These are phyloP conservation scores for Cepaea hortensis DNA, from an alignment of 2,888 invertebrate genomes.

Conservation along the genomic window DNA sequence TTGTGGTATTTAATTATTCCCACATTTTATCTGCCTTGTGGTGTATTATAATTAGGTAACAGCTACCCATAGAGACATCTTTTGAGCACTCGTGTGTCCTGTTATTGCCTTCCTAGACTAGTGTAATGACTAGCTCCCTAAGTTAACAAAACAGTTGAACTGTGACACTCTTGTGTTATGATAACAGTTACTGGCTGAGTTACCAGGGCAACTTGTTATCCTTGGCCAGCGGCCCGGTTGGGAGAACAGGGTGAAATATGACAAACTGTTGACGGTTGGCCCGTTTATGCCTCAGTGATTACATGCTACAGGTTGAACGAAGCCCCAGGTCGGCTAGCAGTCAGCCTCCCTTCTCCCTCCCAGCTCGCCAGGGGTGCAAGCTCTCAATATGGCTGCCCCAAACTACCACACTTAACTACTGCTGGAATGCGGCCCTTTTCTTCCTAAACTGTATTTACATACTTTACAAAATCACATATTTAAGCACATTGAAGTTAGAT, in stretches of 20 bases:
- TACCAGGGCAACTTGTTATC: no score
- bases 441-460: neutral
- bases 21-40: no score
- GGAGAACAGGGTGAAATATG: neutral
- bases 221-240: no score
- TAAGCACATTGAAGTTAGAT: neutral
- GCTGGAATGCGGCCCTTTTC: slow-evolving; percentile 27
- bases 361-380: slow-evolving; percentile 27
- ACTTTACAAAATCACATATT: neutral
- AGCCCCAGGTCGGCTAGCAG: neutral
- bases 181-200: no score
- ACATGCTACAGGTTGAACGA: neutral
- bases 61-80: no score
- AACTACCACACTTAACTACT: slow-evolving; percentile 2
- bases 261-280: neutral
- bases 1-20: no score
- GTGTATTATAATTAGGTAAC: no score
- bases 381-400: slow-evolving; percentile 64
- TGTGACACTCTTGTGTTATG: no score
- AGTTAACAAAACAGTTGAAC: no score
- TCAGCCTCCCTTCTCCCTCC: neutral
- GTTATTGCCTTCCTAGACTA: no score
- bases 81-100: no score
- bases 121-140: no score
- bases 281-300: slow-evolving; percentile 21